These are phyloP conservation scores for Pygoscelis adeliae DNA, from an alignment of 2,113 vertebrate species.

Conservation along the genomic window DNA sequence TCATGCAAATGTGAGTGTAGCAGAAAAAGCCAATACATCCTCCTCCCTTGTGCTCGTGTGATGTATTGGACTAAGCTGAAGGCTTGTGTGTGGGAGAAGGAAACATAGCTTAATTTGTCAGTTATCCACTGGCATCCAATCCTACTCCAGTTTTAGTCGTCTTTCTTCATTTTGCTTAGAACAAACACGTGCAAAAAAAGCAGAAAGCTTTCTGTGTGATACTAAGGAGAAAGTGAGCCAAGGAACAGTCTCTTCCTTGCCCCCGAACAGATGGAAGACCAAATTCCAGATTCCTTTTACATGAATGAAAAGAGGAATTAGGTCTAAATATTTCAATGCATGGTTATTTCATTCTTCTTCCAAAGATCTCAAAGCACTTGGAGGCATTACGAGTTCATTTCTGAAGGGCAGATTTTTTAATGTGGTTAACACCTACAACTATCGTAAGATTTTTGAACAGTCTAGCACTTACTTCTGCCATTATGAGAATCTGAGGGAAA, in stretches of 20 bases:
- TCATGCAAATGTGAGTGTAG: slow-evolving; percentile 29
- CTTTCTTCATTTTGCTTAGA: background rate
- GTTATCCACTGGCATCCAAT: background rate
- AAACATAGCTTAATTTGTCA: slow-evolving; percentile 18
- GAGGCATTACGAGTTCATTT: background rate
- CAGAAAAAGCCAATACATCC: slow-evolving; percentile 3
- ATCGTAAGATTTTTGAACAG: background rate
- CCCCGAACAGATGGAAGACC: background rate
- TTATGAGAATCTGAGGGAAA: background rate
- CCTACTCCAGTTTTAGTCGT: background rate
- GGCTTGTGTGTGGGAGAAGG: background rate
- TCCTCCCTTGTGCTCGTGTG: background rate
- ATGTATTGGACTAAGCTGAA: slow-evolving; percentile 8
- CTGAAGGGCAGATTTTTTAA: background rate
- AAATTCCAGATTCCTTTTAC: background rate
- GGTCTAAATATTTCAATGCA: background rate
- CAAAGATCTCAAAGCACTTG: background rate
- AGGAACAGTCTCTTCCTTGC: background rate
- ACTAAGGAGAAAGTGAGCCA: background rate
- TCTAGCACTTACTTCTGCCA: background rate
- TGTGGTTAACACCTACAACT: background rate
- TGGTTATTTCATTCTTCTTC: background rate
- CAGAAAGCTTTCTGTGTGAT: background rate
- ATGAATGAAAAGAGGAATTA: background rate
- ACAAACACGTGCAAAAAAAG: background rate